A percentile compares a stretch with the other conserved stretches of the same genome.
These are phyloP conservation scores for Sardina pilchardus DNA, from an alignment of 2,113 vertebrate species.

Conservation along the genomic window DNA sequence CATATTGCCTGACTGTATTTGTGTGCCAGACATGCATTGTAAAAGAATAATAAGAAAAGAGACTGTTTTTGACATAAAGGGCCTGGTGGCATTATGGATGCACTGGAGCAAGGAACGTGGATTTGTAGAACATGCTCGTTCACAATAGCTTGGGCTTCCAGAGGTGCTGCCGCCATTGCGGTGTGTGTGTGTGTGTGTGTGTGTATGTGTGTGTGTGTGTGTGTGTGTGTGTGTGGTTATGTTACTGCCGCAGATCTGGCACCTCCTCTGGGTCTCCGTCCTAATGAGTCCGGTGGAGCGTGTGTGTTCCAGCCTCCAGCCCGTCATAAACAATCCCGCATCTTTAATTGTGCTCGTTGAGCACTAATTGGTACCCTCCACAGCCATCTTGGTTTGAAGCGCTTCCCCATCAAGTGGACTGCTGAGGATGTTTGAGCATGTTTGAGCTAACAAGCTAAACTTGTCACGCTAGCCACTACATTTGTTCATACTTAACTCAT, in stretches of 20 bases:
- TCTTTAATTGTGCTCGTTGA: neutral
- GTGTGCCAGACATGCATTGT: neutral
- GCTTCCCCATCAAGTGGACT: neutral
- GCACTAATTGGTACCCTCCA: neutral
- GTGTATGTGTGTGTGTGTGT: neutral
- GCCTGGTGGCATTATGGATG: neutral
- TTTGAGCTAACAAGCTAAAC: neutral
- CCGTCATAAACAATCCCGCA: neutral
- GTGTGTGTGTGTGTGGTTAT: neutral
- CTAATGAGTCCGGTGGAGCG: conserved; percentile 4
- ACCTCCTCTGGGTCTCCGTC: neutral
- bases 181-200: neutral
- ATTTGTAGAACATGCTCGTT: neutral
- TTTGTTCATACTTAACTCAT: neutral
- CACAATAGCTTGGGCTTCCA: neutral
- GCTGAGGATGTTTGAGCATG: neutral
- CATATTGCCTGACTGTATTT: neutral
- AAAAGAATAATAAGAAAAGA: neutral
- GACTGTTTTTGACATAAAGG: neutral
- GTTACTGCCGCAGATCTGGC: neutral
- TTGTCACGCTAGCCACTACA: neutral
- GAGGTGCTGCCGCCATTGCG: neutral
- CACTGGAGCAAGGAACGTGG: neutral
- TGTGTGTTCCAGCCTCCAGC: neutral
- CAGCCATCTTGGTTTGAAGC: neutral